Conservation (phyloP, 1,140 invertebrate species). For the Drosophila persimilis region DNA sequence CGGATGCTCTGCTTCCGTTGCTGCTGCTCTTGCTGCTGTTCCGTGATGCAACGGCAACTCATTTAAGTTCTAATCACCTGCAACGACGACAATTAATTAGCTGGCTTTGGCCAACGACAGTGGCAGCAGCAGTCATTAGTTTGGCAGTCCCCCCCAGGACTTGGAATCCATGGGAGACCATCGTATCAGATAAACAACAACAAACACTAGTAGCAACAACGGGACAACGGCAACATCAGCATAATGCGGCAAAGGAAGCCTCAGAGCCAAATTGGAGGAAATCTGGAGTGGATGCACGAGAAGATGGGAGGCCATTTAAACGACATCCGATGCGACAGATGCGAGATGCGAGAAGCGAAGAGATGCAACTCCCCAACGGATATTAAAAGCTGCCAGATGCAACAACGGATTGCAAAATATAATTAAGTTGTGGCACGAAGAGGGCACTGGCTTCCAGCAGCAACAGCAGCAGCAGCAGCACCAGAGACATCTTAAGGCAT, state of each 20-base stretch:
- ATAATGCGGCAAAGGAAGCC: constrained; percentile 52
- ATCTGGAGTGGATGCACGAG: background rate
- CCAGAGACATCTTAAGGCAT: too few relatives aligned
- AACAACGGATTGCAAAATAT: constrained; percentile 42
- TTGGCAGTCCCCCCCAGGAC: constrained; percentile 25
- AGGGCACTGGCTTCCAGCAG: too few relatives aligned
- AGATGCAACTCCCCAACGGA: constrained; percentile 36
- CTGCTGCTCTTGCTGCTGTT: constrained; percentile 9
- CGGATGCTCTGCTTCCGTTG: background rate
- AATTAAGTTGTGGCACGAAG: constrained; percentile 40
- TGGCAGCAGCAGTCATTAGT: constrained; percentile 67
- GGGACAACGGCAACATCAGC: constrained; percentile 25
- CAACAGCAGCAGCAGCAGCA: too few relatives aligned
- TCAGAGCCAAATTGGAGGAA: background rate
- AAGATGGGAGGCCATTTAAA: constrained; percentile 39
- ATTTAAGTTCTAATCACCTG: constrained; percentile 75
- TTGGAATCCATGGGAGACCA: constrained; percentile 8
- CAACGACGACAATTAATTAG: constrained; percentile 73
- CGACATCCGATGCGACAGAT: constrained; percentile 55
- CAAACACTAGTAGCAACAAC: constrained; percentile 29
- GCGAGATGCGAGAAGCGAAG: too few relatives aligned
- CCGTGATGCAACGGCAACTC: constrained; percentile 44
- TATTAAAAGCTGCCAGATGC: constrained; percentile 54
- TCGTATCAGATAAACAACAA: constrained; percentile 29
- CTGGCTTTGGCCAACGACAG: constrained; percentile 52